Conservation (phyloP, 2,113 vertebrate genomes). For the Solenodon paradoxus region DNA sequence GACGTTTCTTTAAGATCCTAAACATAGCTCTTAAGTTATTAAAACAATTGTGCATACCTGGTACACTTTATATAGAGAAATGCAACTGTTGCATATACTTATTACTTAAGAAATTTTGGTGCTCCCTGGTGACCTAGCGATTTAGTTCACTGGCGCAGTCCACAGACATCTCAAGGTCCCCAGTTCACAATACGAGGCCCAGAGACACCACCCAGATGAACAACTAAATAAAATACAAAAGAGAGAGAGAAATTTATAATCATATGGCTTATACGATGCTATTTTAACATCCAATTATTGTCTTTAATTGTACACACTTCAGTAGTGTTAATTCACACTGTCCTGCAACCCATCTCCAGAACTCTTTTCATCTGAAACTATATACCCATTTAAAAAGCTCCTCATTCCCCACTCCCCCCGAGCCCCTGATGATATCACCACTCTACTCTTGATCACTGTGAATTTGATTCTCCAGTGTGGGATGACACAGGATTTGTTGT, state of each 20-base stretch:
- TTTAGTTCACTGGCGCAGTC: too few relatives aligned
- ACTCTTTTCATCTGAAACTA: not conserved
- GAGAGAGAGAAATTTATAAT: not conserved
- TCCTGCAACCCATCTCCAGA: not conserved
- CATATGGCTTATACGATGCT: not conserved
- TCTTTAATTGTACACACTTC: not conserved
- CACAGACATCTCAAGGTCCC: too few relatives aligned
- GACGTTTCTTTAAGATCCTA: slow-evolving; percentile 6
- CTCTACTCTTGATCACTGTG: not conserved
- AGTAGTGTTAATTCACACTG: not conserved
- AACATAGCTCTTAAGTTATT: not conserved
- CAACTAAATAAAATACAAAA: too few relatives aligned
- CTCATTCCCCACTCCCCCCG: too few relatives aligned
- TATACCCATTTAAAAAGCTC: not conserved
- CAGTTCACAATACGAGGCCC: too few relatives aligned
- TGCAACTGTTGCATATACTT: not conserved
- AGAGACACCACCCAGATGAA: too few relatives aligned
- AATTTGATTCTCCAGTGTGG: not conserved
- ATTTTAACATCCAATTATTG: not conserved
- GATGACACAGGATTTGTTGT: not conserved
- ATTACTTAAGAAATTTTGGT: not conserved
- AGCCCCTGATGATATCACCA: not conserved
- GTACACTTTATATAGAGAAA: not conserved
- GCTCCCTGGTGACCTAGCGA: too few relatives aligned
- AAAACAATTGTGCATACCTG: not conserved